Percentiles rank a stretch among this genome's conserved stretches.
Conservation (phyloP, 2,113 vertebrate genomes). For the Cavia porcellus region DNA sequence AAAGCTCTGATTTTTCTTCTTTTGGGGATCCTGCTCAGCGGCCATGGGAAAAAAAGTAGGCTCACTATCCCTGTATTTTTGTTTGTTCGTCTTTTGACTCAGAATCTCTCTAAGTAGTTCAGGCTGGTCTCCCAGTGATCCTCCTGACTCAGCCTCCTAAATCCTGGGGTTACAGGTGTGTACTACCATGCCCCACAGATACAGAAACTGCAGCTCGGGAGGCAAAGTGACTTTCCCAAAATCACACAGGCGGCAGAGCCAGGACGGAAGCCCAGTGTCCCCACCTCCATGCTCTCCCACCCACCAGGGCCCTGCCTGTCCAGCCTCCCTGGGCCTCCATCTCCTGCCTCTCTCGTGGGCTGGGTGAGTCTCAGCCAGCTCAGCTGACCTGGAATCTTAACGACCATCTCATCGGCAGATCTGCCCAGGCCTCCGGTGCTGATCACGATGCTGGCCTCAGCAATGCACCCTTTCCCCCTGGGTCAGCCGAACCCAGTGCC, state of each 20-base stretch:
- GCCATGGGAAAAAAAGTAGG: not conserved
- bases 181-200: not conserved
- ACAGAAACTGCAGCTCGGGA: not conserved
- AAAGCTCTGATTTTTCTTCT: not conserved
- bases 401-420: not conserved
- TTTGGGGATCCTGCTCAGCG: not conserved
- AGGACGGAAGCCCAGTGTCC: not conserved
- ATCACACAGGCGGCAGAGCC: not conserved
- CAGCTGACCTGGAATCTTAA: slow-evolving; percentile 65
- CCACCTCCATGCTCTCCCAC: not conserved
- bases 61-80: not conserved
- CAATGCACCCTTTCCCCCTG: not conserved
- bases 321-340: not conserved
- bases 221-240: not conserved
- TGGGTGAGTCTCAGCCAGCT: not conserved
- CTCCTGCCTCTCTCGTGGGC: not conserved
- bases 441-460: not conserved
- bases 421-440: not conserved
- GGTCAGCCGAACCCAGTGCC: not conserved
- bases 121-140: not conserved
- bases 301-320: not conserved
- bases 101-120: not conserved
- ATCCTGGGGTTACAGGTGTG: not conserved
- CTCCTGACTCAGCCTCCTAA: not conserved
- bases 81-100: not conserved